Evolutionary conservation across 2,888 invertebrate species (phyloP).

Genomic region (Pollenia griseotomentosa): DNA sequence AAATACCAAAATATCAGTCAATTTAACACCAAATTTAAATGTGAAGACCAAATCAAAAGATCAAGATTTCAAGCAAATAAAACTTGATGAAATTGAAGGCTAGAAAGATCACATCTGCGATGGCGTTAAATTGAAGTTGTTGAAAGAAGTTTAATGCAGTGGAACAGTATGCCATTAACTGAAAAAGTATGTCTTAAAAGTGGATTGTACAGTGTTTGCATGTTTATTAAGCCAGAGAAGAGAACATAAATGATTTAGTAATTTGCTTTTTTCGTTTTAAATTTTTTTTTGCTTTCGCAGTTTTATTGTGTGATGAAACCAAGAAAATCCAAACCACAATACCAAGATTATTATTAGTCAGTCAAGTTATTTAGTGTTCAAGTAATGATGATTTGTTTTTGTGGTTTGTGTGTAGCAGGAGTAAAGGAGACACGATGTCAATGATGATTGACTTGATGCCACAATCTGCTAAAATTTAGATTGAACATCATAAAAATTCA

Average conservation of each 20-base stretch:
- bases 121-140: constrained; percentile 53
- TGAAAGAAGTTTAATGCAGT: constrained; percentile 21
- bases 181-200: constrained; percentile 9
- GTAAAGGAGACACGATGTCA: constrained; percentile 14
- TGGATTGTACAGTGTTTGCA: constrained; percentile 51
- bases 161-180: constrained; percentile 5
- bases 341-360: constrained; percentile 40
- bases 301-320: constrained; percentile 35
- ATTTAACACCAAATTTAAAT: constrained; percentile 69
- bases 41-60: constrained; percentile 61
- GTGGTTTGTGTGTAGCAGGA: constrained; percentile 44
- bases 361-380: constrained; percentile 65
- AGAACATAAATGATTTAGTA: constrained; percentile 63
- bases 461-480: constrained; percentile 37
- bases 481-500: constrained; percentile 53
- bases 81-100: constrained; percentile 73
- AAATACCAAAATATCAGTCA: constrained; percentile 53
- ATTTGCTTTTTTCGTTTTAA: constrained; percentile 46
- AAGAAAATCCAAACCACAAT: constrained; percentile 56
- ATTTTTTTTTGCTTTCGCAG: constrained; percentile 1
- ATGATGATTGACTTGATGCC: constrained; percentile 48
- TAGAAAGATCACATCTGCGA: constrained; percentile 64
- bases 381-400: constrained; percentile 71
- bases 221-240: constrained; percentile 22
- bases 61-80: constrained; percentile 64